Percentiles rank a stretch among this genome's conserved stretches.
Conservation (phyloP, 2,113 vertebrate species). For the Rhipidura dahli region DNA sequence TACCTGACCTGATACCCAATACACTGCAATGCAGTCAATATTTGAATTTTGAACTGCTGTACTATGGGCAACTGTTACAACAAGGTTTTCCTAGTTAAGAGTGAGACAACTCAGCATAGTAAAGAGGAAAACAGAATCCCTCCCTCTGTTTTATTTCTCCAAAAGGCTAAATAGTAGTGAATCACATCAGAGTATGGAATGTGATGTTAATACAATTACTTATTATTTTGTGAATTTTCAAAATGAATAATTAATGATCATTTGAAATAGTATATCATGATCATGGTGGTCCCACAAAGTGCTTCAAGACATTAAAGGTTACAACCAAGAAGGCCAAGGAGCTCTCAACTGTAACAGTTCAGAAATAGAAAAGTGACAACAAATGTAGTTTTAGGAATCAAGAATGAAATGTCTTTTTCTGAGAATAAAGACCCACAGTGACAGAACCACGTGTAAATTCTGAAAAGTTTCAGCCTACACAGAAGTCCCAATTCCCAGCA, state of each 20-base stretch:
- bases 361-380: not conserved
- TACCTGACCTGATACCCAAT: not conserved
- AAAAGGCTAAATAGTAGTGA: not conserved
- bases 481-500: not conserved
- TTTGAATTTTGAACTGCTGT: not conserved
- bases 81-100: not conserved
- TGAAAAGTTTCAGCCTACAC: not conserved
- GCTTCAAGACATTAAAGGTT: not conserved
- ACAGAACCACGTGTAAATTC: not conserved
- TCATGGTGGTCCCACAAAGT: rapidly evolving
- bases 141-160: not conserved
- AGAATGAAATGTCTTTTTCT: not conserved
- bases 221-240: not conserved
- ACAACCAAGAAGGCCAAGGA: not conserved
- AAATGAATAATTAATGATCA: not conserved
- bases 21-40: not conserved
- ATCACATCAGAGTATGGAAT: not conserved
- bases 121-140: not conserved
- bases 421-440: not conserved
- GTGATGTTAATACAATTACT: not conserved
- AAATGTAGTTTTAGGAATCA: not conserved
- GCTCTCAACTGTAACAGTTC: not conserved
- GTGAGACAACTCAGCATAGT: not conserved
- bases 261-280: not conserved
- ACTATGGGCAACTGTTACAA: not conserved